A percentile compares a stretch with the other conserved stretches of the same genome.
Evolutionary conservation across 2,113 vertebrate genomes (phyloP).

Genomic region (Corythaixoides concolor): DNA sequence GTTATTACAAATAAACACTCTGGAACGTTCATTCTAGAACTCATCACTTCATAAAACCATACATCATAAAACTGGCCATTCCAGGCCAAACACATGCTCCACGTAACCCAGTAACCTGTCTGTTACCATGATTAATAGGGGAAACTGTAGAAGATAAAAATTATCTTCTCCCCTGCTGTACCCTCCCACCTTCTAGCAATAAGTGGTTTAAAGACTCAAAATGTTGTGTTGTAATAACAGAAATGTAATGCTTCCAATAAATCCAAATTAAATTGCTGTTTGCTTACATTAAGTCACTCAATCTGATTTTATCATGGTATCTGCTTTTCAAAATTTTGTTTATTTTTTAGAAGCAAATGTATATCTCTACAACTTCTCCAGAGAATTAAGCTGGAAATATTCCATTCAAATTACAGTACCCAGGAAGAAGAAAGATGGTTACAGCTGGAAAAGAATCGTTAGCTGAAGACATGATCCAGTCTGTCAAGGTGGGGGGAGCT

Average conservation of each 20-base stretch:
- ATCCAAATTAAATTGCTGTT: background rate
- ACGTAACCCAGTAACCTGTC: background rate
- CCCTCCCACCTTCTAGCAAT: background rate
- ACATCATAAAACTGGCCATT: background rate
- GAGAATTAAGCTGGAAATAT: background rate
- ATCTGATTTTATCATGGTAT: background rate
- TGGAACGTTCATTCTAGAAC: conserved; percentile 7
- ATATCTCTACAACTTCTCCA: background rate
- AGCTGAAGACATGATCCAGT: background rate
- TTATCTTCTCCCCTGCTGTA: background rate
- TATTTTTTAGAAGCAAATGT: background rate
- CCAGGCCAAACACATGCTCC: background rate
- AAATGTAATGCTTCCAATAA: background rate
- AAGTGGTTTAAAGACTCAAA: background rate
- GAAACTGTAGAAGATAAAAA: conserved; percentile 9
- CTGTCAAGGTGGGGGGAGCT: background rate
- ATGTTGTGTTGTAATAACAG: background rate
- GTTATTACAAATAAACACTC: background rate
- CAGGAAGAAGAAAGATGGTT: background rate
- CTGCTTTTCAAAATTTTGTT: background rate
- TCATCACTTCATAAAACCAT: conserved; percentile 37
- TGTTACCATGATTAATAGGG: background rate
- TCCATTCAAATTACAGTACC: background rate
- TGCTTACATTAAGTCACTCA: background rate
- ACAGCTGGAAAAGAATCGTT: background rate